Evolutionary conservation across 2,888 invertebrate species (phyloP).

Genomic region (Flexamia atlantica): DNA sequence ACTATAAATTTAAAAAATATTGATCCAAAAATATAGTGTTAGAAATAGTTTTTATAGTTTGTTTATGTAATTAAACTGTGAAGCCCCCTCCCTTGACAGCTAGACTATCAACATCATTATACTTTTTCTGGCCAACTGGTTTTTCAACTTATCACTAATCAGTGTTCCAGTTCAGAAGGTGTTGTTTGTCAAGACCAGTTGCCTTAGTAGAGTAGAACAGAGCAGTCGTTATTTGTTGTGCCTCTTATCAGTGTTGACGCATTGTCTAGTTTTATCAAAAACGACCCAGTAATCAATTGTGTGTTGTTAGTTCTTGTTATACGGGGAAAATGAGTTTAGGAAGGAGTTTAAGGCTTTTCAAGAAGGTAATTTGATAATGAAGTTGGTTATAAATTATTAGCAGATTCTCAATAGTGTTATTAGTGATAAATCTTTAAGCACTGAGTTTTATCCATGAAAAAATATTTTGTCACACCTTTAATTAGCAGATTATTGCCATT

Average conservation of each 20-base stretch:
- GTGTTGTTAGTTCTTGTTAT: neutral
- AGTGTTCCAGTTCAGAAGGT: conserved; percentile 8
- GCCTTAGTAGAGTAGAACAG: neutral
- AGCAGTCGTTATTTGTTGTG: neutral
- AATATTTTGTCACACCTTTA: too few relatives aligned
- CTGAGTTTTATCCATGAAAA: too few relatives aligned
- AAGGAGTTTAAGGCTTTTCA: conserved; percentile 12
- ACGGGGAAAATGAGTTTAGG: conserved; percentile 2
- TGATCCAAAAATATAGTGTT: too few relatives aligned
- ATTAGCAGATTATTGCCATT: too few relatives aligned
- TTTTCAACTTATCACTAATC: conserved; percentile 19
- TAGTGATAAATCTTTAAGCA: too few relatives aligned
- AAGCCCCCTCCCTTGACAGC: too few relatives aligned
- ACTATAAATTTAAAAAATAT: too few relatives aligned
- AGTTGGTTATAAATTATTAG: too few relatives aligned
- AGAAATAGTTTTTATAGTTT: too few relatives aligned
- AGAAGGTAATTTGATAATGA: too few relatives aligned
- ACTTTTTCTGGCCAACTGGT: conserved; percentile 6
- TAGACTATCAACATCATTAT: neutral
- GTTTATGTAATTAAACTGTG: too few relatives aligned
- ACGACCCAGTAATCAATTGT: neutral
- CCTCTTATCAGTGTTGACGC: conserved; percentile 18
- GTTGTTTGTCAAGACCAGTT: conserved; percentile 11
- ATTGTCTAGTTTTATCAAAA: neutral
- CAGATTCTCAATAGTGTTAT: too few relatives aligned